Evolutionary conservation across 2,113 vertebrate species (phyloP).

Genomic region (Protomyctophum bolini): DNA sequence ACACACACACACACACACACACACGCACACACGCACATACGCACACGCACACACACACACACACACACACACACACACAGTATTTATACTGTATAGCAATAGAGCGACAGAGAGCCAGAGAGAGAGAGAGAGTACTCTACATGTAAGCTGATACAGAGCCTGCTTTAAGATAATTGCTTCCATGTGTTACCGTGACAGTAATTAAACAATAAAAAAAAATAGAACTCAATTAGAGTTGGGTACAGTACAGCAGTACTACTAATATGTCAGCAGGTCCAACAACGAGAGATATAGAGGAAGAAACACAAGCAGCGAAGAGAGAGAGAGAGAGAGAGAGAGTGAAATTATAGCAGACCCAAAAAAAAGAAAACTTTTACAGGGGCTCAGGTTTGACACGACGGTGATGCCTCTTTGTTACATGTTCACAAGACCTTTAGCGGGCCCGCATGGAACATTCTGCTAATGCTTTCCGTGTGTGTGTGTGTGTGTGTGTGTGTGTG

Average conservation of each 20-base stretch:
- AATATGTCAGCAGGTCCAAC: background rate
- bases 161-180: constrained; percentile 42
- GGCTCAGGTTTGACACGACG: constrained; percentile 1
- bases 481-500: constrained; percentile 19
- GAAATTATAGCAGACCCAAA: background rate
- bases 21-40: no score
- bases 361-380: constrained; percentile 9
- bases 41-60: no score
- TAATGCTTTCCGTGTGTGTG: constrained; percentile 49
- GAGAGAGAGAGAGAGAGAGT: background rate
- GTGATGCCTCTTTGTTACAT: constrained; percentile 26
- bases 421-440: constrained; percentile 44
- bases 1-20: no score
- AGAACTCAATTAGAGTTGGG: constrained; percentile 48
- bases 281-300: background rate
- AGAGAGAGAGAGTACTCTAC: constrained; percentile 1
- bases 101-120: no score
- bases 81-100: no score
- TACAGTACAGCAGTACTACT: constrained; percentile 16
- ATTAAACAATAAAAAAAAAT: constrained; percentile 61
- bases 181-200: constrained; percentile 55
- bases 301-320: background rate
- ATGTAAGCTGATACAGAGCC: constrained; percentile 16
- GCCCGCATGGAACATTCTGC: constrained; percentile 33
- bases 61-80: no score